Base-by-base conservation (phyloP, 2,888 invertebrate species). In the Pantelozetes paolii region DNA sequence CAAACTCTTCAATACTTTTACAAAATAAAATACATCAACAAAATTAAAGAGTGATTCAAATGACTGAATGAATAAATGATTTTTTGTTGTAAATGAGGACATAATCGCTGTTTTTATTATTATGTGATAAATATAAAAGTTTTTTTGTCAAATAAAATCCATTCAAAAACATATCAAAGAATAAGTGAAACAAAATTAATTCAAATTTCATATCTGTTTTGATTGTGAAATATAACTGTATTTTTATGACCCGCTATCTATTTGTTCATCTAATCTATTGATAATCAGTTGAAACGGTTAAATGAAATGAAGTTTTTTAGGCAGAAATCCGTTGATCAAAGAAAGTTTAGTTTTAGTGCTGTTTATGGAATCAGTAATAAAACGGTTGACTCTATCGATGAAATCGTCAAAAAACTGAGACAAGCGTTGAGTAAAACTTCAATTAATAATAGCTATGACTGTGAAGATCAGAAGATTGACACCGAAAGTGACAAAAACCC, bases 221-320 rank as follows among this genome's bases (percentile, higher is more conserved):
- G n/a, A n/a, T n/a, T n/a, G n/a, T n/a, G n/a, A n/a, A n/a, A n/a
- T n/a, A n/a, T n/a, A n/a, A n/a, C n/a, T n/a, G n/a, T n/a, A n/a
- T n/a, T n/a, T n/a, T n/a, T n/a, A n/a, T n/a, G n/a, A n/a, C n/a
- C n/a, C n/a, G n/a, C n/a, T n/a, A n/a, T n/a, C n/a, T 36, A 36
- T 36, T 36, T 36, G 36, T 36, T 36, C 6, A 32, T 1, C 59
- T 30, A 9, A 28, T 59, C n/a, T n/a, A n/a, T n/a, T n/a, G n/a
- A 6, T 23, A 28, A 57, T 57, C 3, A 30, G 13, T 11, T 57
- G 32, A 59, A 32, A 30, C 3, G 28, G 54, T n/a, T n/a, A n/a
- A n/a, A n/a, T n/a, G n/a, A 28, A 28, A 67, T 67, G 67, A 67
- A 67, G 23, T 67, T 67, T 23, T 67, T 67, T 36, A 67, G 67